Evolutionary conservation across 2,797 vertebrate species (phyloP), one percentile per base, ranked within the genome.

Genomic region (Lutjanus campechanus): DNA sequence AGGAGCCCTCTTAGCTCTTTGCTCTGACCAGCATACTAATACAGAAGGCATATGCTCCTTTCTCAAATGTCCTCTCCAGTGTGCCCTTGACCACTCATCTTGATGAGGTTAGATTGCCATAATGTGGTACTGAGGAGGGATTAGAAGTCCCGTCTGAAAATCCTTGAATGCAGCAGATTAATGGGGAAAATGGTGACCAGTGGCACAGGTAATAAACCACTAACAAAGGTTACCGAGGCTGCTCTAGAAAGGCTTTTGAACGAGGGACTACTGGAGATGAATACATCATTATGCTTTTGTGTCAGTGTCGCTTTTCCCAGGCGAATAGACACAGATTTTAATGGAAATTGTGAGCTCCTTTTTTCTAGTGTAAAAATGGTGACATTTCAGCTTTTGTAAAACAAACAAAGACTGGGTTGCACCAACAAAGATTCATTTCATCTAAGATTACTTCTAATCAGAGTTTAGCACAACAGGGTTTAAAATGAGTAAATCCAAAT

Each of bases 81-180:
- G 70, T 84, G 85, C 53, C 88, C 86, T 89, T 90, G 87, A 87
- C 89, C 71, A 63, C 81, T 85, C 70, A 41, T 84, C 75, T 60
- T 75, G 83, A 85, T 87, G 85, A 84, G 82, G 76, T 77, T 58
- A 73, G 75, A 83, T 81, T 77, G 43, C 66, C 72, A 10, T 88
- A 85, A 90, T 79, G 76, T 87, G 86, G 75, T 77, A 8, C 63
- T 53, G 73, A 89, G 73, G 60, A 87, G 69, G 81, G 80, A 89
- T 86, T 77, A 76, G 60, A 77, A 67, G 72, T 59, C 66, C 41
- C 58, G 16, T 77, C 66, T 63, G 55, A 73, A 88, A 87, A 86
- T 84, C 79, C 67, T 88, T 73, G 64, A 85, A 86, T 78, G 72
- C 66, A 66, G 63, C 53, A 73, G 72, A 86, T 83, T 82, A 87